These are phyloP conservation scores for Hofmannophila pseudospretella DNA, from an alignment of 2,888 invertebrate species.

Conservation along the genomic window DNA sequence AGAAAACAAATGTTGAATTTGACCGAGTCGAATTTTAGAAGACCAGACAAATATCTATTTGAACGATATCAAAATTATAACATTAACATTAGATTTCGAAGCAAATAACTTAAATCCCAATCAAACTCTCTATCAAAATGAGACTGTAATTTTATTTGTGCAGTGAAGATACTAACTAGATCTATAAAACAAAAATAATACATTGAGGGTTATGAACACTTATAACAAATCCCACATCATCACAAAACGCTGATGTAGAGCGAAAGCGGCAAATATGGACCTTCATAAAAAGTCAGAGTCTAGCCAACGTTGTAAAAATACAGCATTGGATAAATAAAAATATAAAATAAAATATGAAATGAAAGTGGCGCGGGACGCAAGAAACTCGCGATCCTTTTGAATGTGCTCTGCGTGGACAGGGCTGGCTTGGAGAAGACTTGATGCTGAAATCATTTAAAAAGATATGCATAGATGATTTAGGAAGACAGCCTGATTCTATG, in stretches of 20 bases:
- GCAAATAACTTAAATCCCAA: too few species aligned
- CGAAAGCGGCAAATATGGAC: slow-evolving; percentile 27
- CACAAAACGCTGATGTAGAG: slow-evolving; percentile 41
- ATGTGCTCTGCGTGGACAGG: slow-evolving; percentile 52
- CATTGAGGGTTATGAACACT: slow-evolving; percentile 18
- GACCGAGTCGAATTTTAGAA: too few species aligned
- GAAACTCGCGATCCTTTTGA: slow-evolving; percentile 72
- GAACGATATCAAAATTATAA: too few species aligned
- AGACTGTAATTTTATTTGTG: slow-evolving; percentile 1
- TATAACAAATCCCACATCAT: slow-evolving; percentile 21
- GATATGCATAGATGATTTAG: too few species aligned
- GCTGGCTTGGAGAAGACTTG: not conserved
- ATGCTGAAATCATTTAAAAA: too few species aligned
- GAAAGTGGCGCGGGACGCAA: slow-evolving; percentile 72
- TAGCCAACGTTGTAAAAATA: slow-evolving; percentile 68
- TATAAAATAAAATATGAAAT: slow-evolving; percentile 75
- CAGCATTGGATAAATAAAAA: slow-evolving; percentile 67
- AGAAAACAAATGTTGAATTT: too few species aligned
- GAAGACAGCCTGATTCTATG: too few species aligned
- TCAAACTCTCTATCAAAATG: too few species aligned
- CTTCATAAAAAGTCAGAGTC: slow-evolving; percentile 56
- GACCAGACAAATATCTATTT: too few species aligned
- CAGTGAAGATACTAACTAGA: not conserved
- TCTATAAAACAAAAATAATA: not conserved
- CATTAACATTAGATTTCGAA: too few species aligned